Conservation (phyloP, 2,113 vertebrate genomes). For the Rafetus swinhoei region DNA sequence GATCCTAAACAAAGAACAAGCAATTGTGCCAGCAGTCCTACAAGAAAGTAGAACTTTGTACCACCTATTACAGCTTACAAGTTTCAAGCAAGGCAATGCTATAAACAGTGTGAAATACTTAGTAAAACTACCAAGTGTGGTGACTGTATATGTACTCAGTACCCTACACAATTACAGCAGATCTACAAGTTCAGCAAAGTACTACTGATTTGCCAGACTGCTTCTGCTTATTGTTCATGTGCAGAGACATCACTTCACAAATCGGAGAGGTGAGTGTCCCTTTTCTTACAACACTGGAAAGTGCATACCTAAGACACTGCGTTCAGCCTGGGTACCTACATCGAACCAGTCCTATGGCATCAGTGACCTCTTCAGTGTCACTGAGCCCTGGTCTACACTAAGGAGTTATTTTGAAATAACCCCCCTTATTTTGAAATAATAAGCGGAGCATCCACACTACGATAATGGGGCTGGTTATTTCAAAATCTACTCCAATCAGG, state of each 20-base stretch:
- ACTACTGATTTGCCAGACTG: accelerated
- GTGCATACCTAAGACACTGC: neutral
- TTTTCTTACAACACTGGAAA: neutral
- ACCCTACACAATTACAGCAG: neutral
- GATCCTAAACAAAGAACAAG: conserved; percentile 24
- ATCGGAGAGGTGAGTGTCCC: neutral
- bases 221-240: neutral
- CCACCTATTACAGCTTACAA: neutral
- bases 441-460: no score
- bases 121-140: neutral
- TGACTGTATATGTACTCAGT: neutral
- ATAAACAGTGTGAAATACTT: neutral
- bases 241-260: neutral
- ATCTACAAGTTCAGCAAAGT: neutral
- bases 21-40: neutral
- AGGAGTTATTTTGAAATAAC: no score
- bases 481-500: no score
- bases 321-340: neutral
- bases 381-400: no score
- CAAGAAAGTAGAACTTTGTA: neutral
- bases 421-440: no score
- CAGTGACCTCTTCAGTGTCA: accelerated
- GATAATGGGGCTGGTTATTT: no score
- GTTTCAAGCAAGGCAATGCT: neutral
- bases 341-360: neutral